Conservation (phyloP, 1,140 invertebrate genomes). For the Papilio dardanus region DNA sequence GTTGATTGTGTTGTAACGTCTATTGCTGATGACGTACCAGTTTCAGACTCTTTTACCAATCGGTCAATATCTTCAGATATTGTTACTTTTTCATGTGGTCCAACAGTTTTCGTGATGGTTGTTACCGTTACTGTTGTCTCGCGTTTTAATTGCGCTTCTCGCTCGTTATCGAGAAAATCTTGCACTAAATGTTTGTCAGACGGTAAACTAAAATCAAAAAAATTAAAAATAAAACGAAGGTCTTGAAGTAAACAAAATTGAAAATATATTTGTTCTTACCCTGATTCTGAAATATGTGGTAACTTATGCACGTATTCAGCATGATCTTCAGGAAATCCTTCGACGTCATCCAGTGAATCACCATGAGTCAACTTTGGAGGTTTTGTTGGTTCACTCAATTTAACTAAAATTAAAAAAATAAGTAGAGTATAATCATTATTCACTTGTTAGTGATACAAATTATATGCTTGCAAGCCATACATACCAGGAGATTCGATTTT, state of each 20-base stretch:
- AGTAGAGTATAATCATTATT: background rate
- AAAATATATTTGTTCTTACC: constrained; percentile 55
- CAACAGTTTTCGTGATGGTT: constrained; percentile 39
- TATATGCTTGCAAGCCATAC: background rate
- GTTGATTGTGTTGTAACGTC: constrained; percentile 39
- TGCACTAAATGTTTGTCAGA: constrained; percentile 58
- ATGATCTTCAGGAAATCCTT: constrained; percentile 80
- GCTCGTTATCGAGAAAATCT: constrained; percentile 67
- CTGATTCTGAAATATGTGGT: constrained; percentile 77
- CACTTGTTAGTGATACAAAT: background rate
- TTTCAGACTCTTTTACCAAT: background rate
- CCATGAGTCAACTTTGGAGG: constrained; percentile 70
- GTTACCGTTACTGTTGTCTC: constrained; percentile 47
- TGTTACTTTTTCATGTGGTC: constrained; percentile 44
- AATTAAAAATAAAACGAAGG: background rate
- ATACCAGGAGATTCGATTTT: constrained; percentile 49
- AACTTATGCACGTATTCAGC: constrained; percentile 75
- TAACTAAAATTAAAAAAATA: constrained; percentile 47
- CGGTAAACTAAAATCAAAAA: constrained; percentile 46
- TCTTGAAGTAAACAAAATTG: constrained; percentile 31
- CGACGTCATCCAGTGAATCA: constrained; percentile 80
- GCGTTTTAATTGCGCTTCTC: constrained; percentile 68
- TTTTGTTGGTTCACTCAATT: constrained; percentile 58
- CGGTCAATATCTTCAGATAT: constrained; percentile 8
- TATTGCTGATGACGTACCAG: background rate